These are phyloP conservation scores for Pristionchus japonicus DNA, from an alignment of 2,888 invertebrate genomes.

Conservation along the genomic window DNA sequence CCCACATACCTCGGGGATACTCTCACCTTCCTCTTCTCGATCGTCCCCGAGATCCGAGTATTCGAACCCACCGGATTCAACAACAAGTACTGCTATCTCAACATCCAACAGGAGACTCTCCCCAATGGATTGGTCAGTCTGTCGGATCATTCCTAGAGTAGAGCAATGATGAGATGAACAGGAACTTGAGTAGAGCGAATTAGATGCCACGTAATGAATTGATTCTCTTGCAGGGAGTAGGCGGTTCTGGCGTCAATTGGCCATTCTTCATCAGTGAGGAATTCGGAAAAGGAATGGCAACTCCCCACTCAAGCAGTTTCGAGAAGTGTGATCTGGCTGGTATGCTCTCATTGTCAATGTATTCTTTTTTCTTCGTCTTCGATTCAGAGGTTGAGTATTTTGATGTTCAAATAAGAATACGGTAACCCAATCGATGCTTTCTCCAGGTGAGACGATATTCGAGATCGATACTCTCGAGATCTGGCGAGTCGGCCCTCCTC, in stretches of 20 bases:
- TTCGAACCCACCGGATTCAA: slow-evolving; percentile 88
- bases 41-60: slow-evolving; percentile 85
- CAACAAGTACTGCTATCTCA: slow-evolving; percentile 92
- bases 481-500: slow-evolving; percentile 62
- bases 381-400: slow-evolving; percentile 45
- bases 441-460: slow-evolving; percentile 21
- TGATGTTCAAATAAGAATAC: not conserved
- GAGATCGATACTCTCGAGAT: slow-evolving; percentile 54
- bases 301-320: slow-evolving; percentile 53
- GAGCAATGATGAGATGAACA: not conserved
- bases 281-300: slow-evolving; percentile 55
- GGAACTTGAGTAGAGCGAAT: too few relatives aligned
- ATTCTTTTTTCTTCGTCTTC: too few relatives aligned
- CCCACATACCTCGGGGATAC: slow-evolving; percentile 77
- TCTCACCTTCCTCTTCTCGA: slow-evolving; percentile 87
- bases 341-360: too few relatives aligned
- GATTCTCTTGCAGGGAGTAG: slow-evolving; percentile 56
- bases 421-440: not conserved
- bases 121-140: slow-evolving; percentile 87
- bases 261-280: slow-evolving; percentile 63
- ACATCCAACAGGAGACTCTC: slow-evolving; percentile 91
- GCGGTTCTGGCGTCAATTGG: slow-evolving; percentile 58
- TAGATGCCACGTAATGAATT: too few relatives aligned
- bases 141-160: not conserved
- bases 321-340: too few relatives aligned